A percentile compares a stretch with the other conserved stretches of the same genome.
These are phyloP conservation scores for Torymus auratus DNA, from an alignment of 2,888 invertebrate genomes.

Conservation along the genomic window DNA sequence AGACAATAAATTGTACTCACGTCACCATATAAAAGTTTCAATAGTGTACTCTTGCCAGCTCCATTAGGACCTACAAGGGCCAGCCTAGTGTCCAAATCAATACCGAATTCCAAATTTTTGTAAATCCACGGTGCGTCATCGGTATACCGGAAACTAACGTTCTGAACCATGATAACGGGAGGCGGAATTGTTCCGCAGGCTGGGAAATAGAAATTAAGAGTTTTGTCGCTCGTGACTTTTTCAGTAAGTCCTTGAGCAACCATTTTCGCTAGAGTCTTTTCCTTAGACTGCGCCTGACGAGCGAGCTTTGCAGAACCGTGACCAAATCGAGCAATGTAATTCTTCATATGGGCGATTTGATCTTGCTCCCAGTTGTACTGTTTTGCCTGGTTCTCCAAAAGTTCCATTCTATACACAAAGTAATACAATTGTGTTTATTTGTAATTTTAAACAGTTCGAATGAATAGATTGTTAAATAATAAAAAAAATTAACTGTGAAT, in stretches of 20 bases:
- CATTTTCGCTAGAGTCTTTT: constrained; percentile 99
- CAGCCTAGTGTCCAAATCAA: constrained; percentile 96
- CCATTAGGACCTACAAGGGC: constrained; percentile 99
- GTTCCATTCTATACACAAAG: constrained; percentile 82
- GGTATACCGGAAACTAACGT: constrained; percentile 96
- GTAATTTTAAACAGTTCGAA: not conserved
- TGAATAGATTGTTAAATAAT: not conserved
- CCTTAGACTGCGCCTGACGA: constrained; percentile 99
- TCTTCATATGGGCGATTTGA: constrained; percentile 99
- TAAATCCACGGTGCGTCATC: constrained; percentile 94
- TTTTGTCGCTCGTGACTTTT: constrained; percentile 93
- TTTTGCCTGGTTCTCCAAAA: constrained; percentile 98
- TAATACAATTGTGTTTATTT: not conserved
- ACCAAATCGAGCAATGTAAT: constrained; percentile 99
- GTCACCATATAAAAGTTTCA: constrained; percentile 97
- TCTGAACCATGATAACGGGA: constrained; percentile 99
- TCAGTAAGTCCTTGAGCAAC: constrained; percentile 98
- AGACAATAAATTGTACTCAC: constrained; percentile 78
- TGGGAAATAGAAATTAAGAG: constrained; percentile 95
- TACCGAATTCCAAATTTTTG: constrained; percentile 98
- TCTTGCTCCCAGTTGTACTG: constrained; percentile 99
- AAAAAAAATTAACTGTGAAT: not conserved
- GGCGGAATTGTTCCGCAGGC: constrained; percentile 97
- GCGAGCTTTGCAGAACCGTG: constrained; percentile 99
- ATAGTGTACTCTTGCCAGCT: constrained; percentile 97